Conservation (phyloP, 2,888 invertebrate species). For the Charanyca ferruginea region DNA sequence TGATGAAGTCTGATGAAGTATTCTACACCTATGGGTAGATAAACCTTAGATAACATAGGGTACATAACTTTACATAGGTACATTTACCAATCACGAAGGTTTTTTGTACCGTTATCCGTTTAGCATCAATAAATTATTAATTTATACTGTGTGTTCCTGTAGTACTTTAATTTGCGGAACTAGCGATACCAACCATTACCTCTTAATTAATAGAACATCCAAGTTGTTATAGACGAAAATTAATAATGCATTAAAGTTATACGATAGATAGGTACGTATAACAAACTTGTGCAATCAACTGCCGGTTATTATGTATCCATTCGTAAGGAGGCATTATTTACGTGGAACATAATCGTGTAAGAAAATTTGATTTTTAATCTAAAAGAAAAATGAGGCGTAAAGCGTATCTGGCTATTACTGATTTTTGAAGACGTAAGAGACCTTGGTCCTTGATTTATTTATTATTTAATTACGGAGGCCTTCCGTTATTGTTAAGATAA, state of each 20-base stretch:
- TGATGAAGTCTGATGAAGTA: too few relatives aligned
- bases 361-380: neutral
- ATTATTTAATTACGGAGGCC: slow-evolving; percentile 12
- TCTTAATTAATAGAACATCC: slow-evolving; percentile 38
- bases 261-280: slow-evolving; percentile 40
- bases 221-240: slow-evolving; percentile 41
- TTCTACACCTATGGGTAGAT: neutral
- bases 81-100: neutral
- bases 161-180: slow-evolving; percentile 46
- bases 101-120: neutral
- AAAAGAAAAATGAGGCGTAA: neutral
- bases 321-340: slow-evolving; percentile 35
- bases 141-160: slow-evolving; percentile 20
- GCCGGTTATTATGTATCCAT: slow-evolving; percentile 46
- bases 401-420: neutral
- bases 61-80: neutral
- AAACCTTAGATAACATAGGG: neutral
- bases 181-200: slow-evolving; percentile 32
- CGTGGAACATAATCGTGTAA: neutral
- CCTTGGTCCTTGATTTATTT: slow-evolving; percentile 29
- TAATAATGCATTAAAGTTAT: slow-evolving; percentile 49
- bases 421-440: neutral
- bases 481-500: slow-evolving; percentile 22
- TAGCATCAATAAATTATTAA: slow-evolving; percentile 26
- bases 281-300: slow-evolving; percentile 48